Base-by-base conservation (phyloP, 2,888 invertebrate genomes). In the Zelleria hepariella region DNA sequence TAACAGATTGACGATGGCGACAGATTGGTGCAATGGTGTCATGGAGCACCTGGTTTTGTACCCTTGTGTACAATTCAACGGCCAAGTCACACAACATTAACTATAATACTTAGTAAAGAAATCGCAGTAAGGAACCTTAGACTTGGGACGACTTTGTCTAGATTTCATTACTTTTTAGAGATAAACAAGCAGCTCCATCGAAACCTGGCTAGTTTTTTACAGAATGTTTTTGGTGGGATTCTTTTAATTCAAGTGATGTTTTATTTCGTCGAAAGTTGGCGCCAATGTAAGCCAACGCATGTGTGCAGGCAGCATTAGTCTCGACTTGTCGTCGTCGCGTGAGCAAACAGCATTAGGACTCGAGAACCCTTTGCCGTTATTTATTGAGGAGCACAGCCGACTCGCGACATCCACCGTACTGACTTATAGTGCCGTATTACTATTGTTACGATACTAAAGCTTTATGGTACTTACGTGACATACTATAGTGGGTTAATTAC, bases 341-440 rank as follows among this genome's bases (percentile, higher is more conserved):
- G 86, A 74, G 78, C 69, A 68, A 72, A 66, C 64, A 72, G 67
- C 81, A 80, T 87, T 86, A 86, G 75, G 74, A 74, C 68, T 66
- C 62, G 69, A 70, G 72, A 83, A 85, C 85, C 83, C 84, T 84
- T 83, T 80, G 77, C 75, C 73, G 81, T 84, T 81, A 84, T 86
- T 85, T 86, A 86, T 86, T 67, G 78, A 73, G 73, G 72, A 74
- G 68, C 70, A 70, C 72, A 74, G 70, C 71, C 70, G 70, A 73
- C 60, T 32, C 18, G 59, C 49, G 61, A 61, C 61, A 58, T 59
- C 58, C 59, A 27, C 15, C 48, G 32, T 42, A 42, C 32, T 42
- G 32, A 42, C 32, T 15, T 42, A 42, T 42, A 42, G 32, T 42
- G 32, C 32, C 32, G 10, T 42, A 42, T 42, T 42, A 42, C 32